Base-by-base conservation (phyloP, 2,797 vertebrate genomes). In the Discoglossus pictus region DNA sequence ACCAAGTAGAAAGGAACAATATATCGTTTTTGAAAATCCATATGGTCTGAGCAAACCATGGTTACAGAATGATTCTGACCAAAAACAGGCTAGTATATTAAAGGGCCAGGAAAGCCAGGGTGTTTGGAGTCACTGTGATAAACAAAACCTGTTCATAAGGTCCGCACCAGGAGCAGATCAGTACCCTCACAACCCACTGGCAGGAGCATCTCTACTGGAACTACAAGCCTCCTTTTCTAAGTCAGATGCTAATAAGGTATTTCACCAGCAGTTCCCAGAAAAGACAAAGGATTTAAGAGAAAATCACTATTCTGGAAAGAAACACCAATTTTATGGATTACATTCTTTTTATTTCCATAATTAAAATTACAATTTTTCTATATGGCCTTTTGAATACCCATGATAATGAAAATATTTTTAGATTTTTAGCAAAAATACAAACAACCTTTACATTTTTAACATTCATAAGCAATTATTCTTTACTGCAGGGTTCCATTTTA, bases 301-400 rank as follows among this genome's bases (percentile, higher is more conserved):
- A 62, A 90, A 88, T 7, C 51, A 75, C 2, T 52, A 60, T 67
- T 75, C 72, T 0, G 90, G 88, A 25, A 90, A 63, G 73, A 92
- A 76, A 74, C 86, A 92, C 9, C 72, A 78, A 35, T 93, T 92
- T 77, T 89, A 73, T 48, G 85, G 89, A 36, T 79, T 92, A 31
- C 84, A 91, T 77, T 80, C 70, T 56, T 83, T 84, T 80, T 87
- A 88, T 81, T 91, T 91, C 50, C 89, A 86, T 68, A 88, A 92
- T 27, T 89, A 76, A 80, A 6, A 38, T 13, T 23, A 3, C 11
- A 1, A 6, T 52, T n/a, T n/a, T n/a, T n/a, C n/a, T n/a, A n/a
- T n/a, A n/a, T n/a, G n/a, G n/a, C n/a, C n/a, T n/a, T n/a, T n/a
- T n/a, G n/a, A n/a, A n/a, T n/a, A n/a, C n/a, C n/a, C n/a, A n/a